Evolutionary conservation across 2,113 vertebrate genomes (phyloP), one percentile per base, ranked within the genome.

Genomic region (Indicator maculatus): DNA sequence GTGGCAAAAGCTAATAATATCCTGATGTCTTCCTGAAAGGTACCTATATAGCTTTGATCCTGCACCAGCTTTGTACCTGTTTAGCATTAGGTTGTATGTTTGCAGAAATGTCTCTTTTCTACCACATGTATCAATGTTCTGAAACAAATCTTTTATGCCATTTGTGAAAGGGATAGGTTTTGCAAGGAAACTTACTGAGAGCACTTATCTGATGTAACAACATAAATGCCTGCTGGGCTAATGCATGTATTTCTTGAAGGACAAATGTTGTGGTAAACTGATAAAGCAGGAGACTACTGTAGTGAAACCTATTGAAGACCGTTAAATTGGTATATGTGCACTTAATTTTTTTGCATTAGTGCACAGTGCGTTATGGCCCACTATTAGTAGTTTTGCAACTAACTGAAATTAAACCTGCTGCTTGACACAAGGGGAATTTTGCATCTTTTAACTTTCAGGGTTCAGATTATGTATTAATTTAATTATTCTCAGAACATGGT

Each of bases 61-160:
- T 66, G 8, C 28, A 28, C 13, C 18, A 55, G 8, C 52, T 93
- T 75, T 91, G 56, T 21, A 58, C 3, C 4, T 83, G 0, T 50
- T 47, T 53, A 16, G 8, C 8, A 11, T 65, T 45, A 59, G 28
- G 67, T 16, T 47, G 67, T 52, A 61, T 36, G 30, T 36, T 75
- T 72, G 65, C 15, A 47, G 50, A 69, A 70, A 11, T 19, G 8
- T 60, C 5, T 89, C 14, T 28, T 19, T 86, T 30, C 24, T 50
- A 28, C 12, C 2, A 9, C 0, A 0, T 23, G 4, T 71, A 41
- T 70, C 0, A 2, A 1, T 61, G 16, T 58, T 67, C n/a, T 83
- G 47, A 75, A 83, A 18, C 2, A 1, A 4, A 14, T 36, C 5
- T 69, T 76, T 65, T 38, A 23, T 5, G 21, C 2, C 72, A 6